phyloP scores from a whole-genome alignment of 2,888 invertebrate species.

The Drosophila merina region DNA sequence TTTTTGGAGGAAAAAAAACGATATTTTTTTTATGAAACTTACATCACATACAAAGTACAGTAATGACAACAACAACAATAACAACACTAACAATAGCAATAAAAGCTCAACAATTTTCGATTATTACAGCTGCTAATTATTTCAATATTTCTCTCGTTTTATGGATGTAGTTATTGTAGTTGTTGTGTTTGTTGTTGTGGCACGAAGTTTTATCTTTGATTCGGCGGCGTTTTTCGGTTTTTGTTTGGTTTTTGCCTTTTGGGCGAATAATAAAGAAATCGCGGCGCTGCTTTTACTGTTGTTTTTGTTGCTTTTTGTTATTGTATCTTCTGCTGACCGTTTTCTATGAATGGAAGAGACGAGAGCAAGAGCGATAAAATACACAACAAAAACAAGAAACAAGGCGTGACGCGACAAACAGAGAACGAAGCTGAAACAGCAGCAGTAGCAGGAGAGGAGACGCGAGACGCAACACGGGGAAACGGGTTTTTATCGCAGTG shows the following conservation, averaged over 20 bases:
- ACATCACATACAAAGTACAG: constrained; percentile 63
- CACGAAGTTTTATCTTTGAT: constrained; percentile 71
- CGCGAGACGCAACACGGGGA: constrained; percentile 41
- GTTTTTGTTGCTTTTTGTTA: not conserved
- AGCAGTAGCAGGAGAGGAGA: constrained; percentile 2
- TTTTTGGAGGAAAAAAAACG: constrained; percentile 9
- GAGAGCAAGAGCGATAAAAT: constrained; percentile 51
- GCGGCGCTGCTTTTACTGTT: constrained; percentile 7
- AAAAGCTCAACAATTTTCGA: constrained; percentile 24
- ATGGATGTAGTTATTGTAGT: constrained; percentile 16
- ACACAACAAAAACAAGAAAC: constrained; percentile 49
- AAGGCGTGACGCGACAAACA: constrained; percentile 60
- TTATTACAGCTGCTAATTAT: constrained; percentile 39
- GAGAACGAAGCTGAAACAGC: not conserved
- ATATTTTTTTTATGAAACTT: constrained; percentile 49
- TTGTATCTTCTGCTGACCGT: constrained; percentile 46
- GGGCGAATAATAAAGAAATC: constrained; percentile 67
- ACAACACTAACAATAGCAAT: not conserved
- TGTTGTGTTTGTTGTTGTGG: constrained; percentile 22
- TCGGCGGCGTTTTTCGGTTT: constrained; percentile 53
- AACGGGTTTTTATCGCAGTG: constrained; percentile 65
- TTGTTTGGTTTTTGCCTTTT: constrained; percentile 48
- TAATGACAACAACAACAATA: constrained; percentile 16
- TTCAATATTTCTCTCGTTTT: constrained; percentile 33
- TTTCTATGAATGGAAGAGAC: constrained; percentile 66